phyloP scores from a whole-genome alignment of 2,113 vertebrate genomes.

The Parotia lawesii region DNA sequence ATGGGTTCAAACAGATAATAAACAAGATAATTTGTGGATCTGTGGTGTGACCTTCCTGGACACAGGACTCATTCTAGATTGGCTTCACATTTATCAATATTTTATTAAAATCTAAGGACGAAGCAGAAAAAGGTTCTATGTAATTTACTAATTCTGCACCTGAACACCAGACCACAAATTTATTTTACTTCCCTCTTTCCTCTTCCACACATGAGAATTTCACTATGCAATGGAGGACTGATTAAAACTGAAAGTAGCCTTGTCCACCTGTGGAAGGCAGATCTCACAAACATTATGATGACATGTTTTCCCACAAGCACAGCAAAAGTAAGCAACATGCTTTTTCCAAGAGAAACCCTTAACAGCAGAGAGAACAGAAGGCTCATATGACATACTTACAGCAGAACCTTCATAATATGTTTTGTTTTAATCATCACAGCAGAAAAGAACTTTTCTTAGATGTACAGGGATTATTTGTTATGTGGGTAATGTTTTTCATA shows the following conservation, averaged over 20 bases:
- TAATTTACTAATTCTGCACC: neutral
- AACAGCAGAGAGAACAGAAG: neutral
- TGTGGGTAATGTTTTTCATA: neutral
- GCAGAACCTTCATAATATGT: neutral
- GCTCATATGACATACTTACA: neutral
- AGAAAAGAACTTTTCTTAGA: neutral
- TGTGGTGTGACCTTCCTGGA: neutral
- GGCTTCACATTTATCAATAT: neutral
- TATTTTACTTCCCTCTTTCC: neutral
- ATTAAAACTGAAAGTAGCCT: neutral
- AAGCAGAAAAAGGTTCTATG: neutral
- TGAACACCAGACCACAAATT: neutral
- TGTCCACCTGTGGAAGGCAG: neutral
- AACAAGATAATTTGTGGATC: neutral
- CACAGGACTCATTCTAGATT: neutral
- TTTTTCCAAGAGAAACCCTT: neutral
- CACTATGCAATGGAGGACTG: neutral
- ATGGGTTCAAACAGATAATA: neutral
- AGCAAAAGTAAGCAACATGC: neutral
- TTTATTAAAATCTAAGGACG: neutral
- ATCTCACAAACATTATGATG: neutral
- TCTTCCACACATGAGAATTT: neutral
- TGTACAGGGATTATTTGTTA: neutral
- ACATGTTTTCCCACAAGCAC: neutral
- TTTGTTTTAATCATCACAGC: neutral